Evolutionary conservation across 2,888 invertebrate genomes (phyloP), one percentile per base, ranked within the genome.

Genomic region (Resseliella maxima): DNA sequence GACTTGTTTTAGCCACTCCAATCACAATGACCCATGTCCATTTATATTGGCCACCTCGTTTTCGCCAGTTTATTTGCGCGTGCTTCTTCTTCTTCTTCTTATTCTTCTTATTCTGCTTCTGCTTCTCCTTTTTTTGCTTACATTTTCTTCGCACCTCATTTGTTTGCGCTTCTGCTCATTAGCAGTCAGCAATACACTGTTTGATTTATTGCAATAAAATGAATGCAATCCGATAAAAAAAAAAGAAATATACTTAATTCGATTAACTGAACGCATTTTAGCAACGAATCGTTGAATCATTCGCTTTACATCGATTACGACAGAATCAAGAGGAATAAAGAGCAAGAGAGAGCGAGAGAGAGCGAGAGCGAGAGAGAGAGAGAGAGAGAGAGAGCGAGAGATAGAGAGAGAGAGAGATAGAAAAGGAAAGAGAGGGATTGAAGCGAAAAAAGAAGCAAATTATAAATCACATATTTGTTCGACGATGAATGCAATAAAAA

Each of bases 151-250:
- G 72, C 72, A 72, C 72, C 72, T 72, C 72, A 72, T 72, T 72
- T 72, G 72, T 72, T 72, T 72, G 72, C 72, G 72, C 72, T 72
- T 72, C 72, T 72, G 72, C 72, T 72, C 72, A 72, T 72, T 72
- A 72, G 72, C 72, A 72, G 72, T 72, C 72, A 72, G 72, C 31
- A 31, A 31, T 72, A 72, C 18, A 18, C 31, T 35, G 18, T 72
- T 72, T 72, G 72, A 72, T 72, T 72, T 72, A 72, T 72, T 31
- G 72, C 72, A 50, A 50, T 50, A 18, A 18, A 50, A 31, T 31
- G 31, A 72, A 35, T 72, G 72, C 31, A 50, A 50, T 24, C 6
- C 24, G 24, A 27, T 24, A 2, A 59, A 59, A n/a, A 59, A 59
- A n/a, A 59, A 59, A 24, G 18, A 10, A 5, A 31, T 0, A 31